phyloP scores from a whole-genome alignment of 2,888 invertebrate species.

The Microctonus aethiopoides region DNA sequence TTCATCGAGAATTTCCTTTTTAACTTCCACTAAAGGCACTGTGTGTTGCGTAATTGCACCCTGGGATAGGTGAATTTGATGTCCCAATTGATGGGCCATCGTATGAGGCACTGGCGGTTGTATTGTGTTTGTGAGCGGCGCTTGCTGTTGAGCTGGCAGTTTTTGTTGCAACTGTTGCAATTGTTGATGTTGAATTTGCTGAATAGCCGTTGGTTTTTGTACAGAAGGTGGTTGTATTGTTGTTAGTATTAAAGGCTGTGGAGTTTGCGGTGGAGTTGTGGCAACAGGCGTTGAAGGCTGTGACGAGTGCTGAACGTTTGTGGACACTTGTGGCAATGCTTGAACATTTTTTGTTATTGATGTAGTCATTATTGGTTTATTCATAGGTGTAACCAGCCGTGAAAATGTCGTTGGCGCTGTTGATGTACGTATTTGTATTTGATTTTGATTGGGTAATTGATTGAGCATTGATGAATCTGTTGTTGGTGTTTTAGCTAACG shows the following conservation, averaged over 20 bases:
- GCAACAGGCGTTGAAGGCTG: conserved; percentile 42
- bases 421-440: conserved; percentile 18
- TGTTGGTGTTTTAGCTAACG: conserved; percentile 22
- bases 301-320: conserved; percentile 42
- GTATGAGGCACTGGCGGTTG: conserved; percentile 65
- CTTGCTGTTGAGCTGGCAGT: conserved; percentile 52
- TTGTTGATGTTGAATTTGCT: conserved; percentile 57
- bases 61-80: conserved; percentile 66
- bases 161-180: conserved; percentile 52
- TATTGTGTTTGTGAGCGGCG: conserved; percentile 66
- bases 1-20: conserved; percentile 79
- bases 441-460: conserved; percentile 25
- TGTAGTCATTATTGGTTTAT: conserved; percentile 47
- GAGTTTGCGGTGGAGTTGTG: conserved; percentile 48
- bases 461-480: conserved; percentile 23
- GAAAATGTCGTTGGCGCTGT: conserved; percentile 33
- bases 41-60: conserved; percentile 59
- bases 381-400: conserved; percentile 41
- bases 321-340: conserved; percentile 39
- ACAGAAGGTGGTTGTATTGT: conserved; percentile 29
- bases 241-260: conserved; percentile 53
- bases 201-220: conserved; percentile 27
- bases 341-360: conserved; percentile 39
- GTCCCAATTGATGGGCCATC: conserved; percentile 65
- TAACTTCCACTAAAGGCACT: conserved; percentile 75